Evolutionary conservation across 2,797 vertebrate genomes (phyloP).

Genomic region (Chiloscyllium punctatum): DNA sequence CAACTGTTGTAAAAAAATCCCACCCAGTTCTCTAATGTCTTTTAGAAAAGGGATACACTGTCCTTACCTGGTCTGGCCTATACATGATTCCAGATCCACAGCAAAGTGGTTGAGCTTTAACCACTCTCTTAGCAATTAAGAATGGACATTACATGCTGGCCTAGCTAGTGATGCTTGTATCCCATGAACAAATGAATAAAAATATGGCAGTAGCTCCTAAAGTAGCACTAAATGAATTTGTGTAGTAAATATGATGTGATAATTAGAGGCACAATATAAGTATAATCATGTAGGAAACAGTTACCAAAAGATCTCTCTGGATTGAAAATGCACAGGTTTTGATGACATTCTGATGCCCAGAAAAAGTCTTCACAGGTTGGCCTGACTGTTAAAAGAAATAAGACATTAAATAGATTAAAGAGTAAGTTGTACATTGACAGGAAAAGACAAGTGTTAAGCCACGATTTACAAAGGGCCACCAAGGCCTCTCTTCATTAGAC

Average conservation of each 20-base stretch:
- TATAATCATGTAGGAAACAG: neutral
- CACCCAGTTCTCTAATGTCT: too few species aligned
- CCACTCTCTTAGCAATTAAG: too few species aligned
- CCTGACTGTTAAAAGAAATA: slow-evolving; percentile 43
- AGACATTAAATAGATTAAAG: neutral
- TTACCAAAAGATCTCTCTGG: slow-evolving; percentile 45
- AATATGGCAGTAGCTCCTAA: too few species aligned
- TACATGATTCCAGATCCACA: too few species aligned
- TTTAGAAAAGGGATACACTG: too few species aligned
- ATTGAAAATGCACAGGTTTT: slow-evolving; percentile 50
- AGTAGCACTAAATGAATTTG: too few species aligned
- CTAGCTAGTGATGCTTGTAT: too few species aligned
- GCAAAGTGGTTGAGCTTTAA: too few species aligned
- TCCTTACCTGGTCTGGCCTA: too few species aligned
- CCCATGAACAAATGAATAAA: too few species aligned
- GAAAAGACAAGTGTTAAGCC: neutral
- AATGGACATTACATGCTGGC: too few species aligned
- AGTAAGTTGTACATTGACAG: neutral
- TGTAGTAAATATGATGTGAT: neutral
- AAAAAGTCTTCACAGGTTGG: slow-evolving; percentile 39
- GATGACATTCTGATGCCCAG: slow-evolving; percentile 42
- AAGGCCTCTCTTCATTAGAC: neutral
- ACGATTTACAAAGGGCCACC: neutral
- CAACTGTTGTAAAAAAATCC: too few species aligned
- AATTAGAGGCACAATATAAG: neutral